Evolutionary conservation across 1,140 invertebrate species (phyloP), one percentile per base, ranked within the genome.

Genomic region (Oryzaephilus surinamensis): DNA sequence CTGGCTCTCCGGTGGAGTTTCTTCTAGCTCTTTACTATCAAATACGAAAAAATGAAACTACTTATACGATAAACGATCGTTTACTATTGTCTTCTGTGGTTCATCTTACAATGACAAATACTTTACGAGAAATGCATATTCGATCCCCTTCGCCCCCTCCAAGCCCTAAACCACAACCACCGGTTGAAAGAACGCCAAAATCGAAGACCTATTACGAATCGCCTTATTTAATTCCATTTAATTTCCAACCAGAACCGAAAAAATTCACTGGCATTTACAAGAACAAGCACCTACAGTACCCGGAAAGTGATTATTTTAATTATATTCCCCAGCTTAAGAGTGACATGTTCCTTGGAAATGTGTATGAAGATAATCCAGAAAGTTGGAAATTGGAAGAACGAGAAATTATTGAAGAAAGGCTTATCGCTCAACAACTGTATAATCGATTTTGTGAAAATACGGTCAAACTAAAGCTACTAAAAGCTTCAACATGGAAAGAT

Each of bases 121-220:
- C 55, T 13, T 37, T 61, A 11, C 46, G 45, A 32, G 59, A 61
- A 43, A 35, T 60, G 10, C 59, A 61, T 37, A 32, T 60, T 6
- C 39, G 59, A 21, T 54, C 60, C 21, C 59, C 59, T 10, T 61
- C 59, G 10, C 59, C 59, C 12, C 59, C 59, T 26, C 37, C 19
- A 15, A 24, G 15, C 23, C 38, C 21, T 35, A 29, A 24, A 15
- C 14, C 20, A 10, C 6, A 2, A 14, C 13, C 5, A 4, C 30
- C 16, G 10, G 14, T 7, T 8, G 23, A 19, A 35, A 36, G 37
- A 29, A 37, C 33, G 20, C 39, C 34, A 32, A 8, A 8, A 24
- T 18, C 33, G 18, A 35, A 37, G 19, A 8, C 21, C 23, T 38
- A 45, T 28, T 43, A 48, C 32, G 20, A 30, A 11, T 54, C 50